A percentile compares a stretch with the other conserved stretches of the same genome.
phyloP scores from a whole-genome alignment of 2,888 invertebrate genomes.

The Bursaphelenchus okinawaensis region DNA sequence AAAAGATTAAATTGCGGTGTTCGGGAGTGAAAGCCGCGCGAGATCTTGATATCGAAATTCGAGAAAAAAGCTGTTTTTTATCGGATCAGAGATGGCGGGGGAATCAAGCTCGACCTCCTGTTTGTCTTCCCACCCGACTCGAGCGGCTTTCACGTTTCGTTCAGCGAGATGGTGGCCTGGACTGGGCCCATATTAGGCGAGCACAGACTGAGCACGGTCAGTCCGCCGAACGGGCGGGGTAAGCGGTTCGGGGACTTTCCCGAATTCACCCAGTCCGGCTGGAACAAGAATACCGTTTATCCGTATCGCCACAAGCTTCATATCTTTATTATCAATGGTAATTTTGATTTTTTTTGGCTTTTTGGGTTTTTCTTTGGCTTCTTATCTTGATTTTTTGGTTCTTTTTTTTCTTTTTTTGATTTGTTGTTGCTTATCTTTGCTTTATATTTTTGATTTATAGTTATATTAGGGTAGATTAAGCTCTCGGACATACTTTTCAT shows the following conservation, averaged over 20 bases:
- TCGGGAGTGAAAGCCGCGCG: not conserved
- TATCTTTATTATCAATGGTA: not conserved
- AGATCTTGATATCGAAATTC: not conserved
- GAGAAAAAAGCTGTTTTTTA: not conserved
- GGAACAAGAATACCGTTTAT: not conserved
- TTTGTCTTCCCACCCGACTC: not conserved
- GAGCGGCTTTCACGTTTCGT: not conserved
- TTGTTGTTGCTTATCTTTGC: too few species aligned
- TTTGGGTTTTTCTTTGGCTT: not conserved
- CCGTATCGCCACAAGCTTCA: constrained; percentile 1
- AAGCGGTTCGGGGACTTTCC: constrained; percentile 14
- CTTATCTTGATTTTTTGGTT: not conserved
- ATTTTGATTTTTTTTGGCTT: not conserved
- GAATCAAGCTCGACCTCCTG: not conserved
- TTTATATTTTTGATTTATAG: too few species aligned
- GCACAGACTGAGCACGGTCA: too few species aligned
- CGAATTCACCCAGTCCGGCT: constrained; percentile 8
- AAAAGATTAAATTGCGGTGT: too few species aligned
- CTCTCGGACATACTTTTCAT: too few species aligned
- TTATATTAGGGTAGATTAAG: too few species aligned
- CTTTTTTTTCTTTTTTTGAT: not conserved
- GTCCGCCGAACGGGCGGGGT: not conserved
- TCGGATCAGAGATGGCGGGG: not conserved
- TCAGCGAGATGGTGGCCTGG: not conserved
- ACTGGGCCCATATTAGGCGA: not conserved